Conservation (phyloP, 30 jellyfish, hydroid and myxozoan genomes). For the Hydractinia symbiolongicarpus region DNA sequence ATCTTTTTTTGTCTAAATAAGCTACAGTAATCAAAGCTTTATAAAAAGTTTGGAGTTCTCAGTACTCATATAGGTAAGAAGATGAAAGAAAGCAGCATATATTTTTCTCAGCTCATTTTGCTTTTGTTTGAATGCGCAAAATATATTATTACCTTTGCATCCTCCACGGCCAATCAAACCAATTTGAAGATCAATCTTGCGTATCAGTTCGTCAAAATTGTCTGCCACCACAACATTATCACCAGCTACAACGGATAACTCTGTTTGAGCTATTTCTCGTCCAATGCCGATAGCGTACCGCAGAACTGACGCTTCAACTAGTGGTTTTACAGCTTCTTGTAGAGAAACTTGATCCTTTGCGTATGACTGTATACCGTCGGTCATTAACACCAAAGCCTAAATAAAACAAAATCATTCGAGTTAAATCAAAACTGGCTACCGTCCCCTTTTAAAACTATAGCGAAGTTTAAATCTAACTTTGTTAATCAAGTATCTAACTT, state of each 20-base stretch:
- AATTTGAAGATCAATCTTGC: conserved; percentile 52
- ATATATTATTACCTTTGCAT: conserved; percentile 50
- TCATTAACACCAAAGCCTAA: conserved; percentile 67
- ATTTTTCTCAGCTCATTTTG: too few relatives aligned
- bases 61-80: too few relatives aligned
- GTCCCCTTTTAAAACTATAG: neutral
- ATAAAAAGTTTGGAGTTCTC: too few relatives aligned
- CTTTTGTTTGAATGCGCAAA: too few relatives aligned
- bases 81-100: too few relatives aligned
- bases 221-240: conserved; percentile 50
- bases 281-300: conserved; percentile 82
- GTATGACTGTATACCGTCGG: conserved; percentile 80
- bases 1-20: too few relatives aligned
- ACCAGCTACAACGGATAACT: conserved; percentile 54
- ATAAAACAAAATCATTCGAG: neutral
- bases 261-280: conserved; percentile 50
- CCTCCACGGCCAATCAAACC: conserved; percentile 65
- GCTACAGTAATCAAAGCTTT: too few relatives aligned
- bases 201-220: conserved; percentile 49
- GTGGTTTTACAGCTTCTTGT: conserved; percentile 38
- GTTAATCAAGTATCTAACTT: neutral
- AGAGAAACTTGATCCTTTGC: conserved; percentile 12
- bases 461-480: neutral
- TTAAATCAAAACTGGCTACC: neutral
- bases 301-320: conserved; percentile 48